Evolutionary conservation across 1,140 invertebrate species (phyloP), one percentile per base, ranked within the genome.

Genomic region (Drosophila murphyi): DNA sequence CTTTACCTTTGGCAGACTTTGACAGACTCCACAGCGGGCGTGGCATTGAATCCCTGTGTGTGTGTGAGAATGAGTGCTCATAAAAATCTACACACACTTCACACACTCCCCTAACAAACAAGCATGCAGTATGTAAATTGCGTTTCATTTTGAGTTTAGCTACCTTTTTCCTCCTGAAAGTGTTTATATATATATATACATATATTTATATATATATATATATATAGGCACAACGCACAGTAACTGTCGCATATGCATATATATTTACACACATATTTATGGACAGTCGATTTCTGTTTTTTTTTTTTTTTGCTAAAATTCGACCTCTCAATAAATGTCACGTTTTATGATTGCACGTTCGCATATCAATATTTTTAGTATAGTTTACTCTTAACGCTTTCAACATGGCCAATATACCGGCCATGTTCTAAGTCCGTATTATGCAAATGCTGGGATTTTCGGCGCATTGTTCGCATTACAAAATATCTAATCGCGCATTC

Each of bases 241-340:
- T 41, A 41, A 41, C 10, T 41, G 10, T 41, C 37, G 10, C 39
- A 60, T 48, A 35, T 45, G 55, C 29, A 34, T 32, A 54, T 5
- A 35, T 45, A 61, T 45, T 34, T 39, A 41, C 39, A 64, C 51
- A 63, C 12, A 70, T 64, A 74, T 85, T 78, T 81, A 76, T 78
- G 82, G 78, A 7, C 75, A 78, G 76, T 82, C 82, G 68, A 87
- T 82, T 20, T 63, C 20, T 20, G 20, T 20, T 20, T 20, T 20
- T 20, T 20, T 20, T 20, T 20, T 47, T 41, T 20, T 39, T 54
- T 70, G 48, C 74, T 86, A 56, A 63, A 86, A 73, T 79, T 87
- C 78, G 68, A 88, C 64, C 76, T 77, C 63, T 76, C 74, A 57
- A 70, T 80, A 89, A 83, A 80, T 89, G 85, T 88, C 85, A 88